Evolutionary conservation across 2,888 invertebrate species (phyloP), one percentile per base, ranked within the genome.

Genomic region (Acanthopleura granulata): DNA sequence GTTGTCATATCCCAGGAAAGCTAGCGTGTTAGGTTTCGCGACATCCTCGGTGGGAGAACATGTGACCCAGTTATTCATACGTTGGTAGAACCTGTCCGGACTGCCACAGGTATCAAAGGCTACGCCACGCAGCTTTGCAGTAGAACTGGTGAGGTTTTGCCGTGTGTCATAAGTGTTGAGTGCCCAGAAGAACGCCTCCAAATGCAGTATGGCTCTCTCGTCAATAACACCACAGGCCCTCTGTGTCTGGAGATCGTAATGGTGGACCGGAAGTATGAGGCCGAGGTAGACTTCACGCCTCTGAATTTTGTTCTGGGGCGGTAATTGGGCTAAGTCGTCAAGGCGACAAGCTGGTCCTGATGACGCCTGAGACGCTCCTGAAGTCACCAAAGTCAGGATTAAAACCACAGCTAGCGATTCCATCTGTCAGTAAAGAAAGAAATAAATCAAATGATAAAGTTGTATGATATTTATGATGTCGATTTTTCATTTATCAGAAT

Each of bases 111-210:
- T 66, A 66, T 66, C 66, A 25, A 66, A 66, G 22, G 25, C 66
- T 27, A 66, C 16, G 22, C 66, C 66, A 15, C 66, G 22, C 14
- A 66, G 6, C 29, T 22, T 27, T 16, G 22, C 4, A 1, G 66
- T 66, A 15, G 22, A 18, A 16, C 16, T 27, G 3, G 27, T 66
- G 4, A 25, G 22, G 29, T 66, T 66, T 1, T 27, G 16, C 3
- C 66, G 22, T 27, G 1, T 6, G 66, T 66, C 29, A 66, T 66
- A 66, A 27, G 66, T 27, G 22, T 22, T 25, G 1, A 66, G 29
- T 66, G 66, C 66, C 66, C 66, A 66, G 29, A 66, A 66, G 14
- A 66, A 66, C 16, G 66, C 29, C 66, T 66, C 66, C 9, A 12
- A 3, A 14, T 66, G 29, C 22, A 66, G 6, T 15, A 66, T 16